Evolutionary conservation across 1,140 invertebrate species (phyloP), one percentile per base, ranked within the genome.

Genomic region (Drosophila takahashii): DNA sequence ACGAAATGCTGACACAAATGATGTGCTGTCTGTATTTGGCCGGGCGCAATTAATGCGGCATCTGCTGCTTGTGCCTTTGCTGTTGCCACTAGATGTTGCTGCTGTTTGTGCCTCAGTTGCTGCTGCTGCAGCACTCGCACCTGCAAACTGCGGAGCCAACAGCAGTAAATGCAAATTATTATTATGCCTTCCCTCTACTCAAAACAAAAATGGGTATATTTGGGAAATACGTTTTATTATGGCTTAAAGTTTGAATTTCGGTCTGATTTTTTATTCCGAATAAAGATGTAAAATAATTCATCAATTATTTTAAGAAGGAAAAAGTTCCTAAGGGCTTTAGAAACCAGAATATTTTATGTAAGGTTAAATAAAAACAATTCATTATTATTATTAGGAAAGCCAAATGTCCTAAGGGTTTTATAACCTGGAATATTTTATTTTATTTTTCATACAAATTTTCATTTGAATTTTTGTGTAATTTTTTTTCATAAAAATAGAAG

Each of bases 31-130:
- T 50, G 53, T 69, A 56, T 64, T 57, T 70, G 64, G 70, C 62
- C 74, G 50, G 64, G 73, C 56, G 64, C 74, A 77, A 77, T 77
- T 77, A 77, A 77, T 77, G 73, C 73, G 73, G 64, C 73, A 77
- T 59, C 50, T 77, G 69, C 36, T 42, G 36, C 27, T 54, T 10
- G 6, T 34, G 7, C 26, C 18, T n/a, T 3, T 42, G 22, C n/a
- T 29, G 13, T 15, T 50, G 13, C 45, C 26, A 7, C 51, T 26
- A 3, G 11, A 27, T 42, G 29, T 26, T 54, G 62, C 61, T 69
- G 41, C 41, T 69, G 48, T 54, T 69, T 67, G 66, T 56, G 50
- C 41, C 64, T 56, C 41, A 70, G 61, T 15, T 47, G 48, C 36
- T 57, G 48, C 36, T 57, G 65, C 65, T 48, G 65, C 62, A 53